Base-by-base conservation (phyloP, 2,888 invertebrate species). In the Lasius platythorax region DNA sequence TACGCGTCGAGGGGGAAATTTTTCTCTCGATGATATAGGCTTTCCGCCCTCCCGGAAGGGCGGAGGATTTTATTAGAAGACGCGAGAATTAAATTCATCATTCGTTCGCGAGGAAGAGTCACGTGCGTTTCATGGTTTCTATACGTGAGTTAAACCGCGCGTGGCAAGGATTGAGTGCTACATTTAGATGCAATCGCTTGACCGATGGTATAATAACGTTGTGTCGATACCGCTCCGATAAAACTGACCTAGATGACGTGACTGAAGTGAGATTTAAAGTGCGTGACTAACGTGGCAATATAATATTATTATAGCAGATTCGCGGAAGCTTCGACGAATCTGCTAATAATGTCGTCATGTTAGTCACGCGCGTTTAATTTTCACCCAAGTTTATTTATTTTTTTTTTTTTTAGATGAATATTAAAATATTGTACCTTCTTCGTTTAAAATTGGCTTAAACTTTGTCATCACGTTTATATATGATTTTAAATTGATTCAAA, bases 201-300 rank as follows among this genome's bases (percentile, higher is more conserved):
- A 74, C 12, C 18, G 33, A 58, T 76, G 23, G 23, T 23, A 30
- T 63, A 23, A 23, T 67, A 43, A 58, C 56, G 30, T 30, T 50
- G 28, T 37, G 78, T 78, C 56, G 72, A 78, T 78, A n/a, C 11
- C 30, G 70, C 43, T 33, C 64, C 33, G 56, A 58, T 30, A 72
- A 9, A 28, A 12, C 40, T 68, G 56, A 72, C 40, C 56, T 43
- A 15, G 30, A 58, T 78, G 53, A 81, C 76, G 79, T 61, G 76
- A 81, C 61, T 81, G n/a, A 67, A 67, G 15, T 15, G 67, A 58
- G 72, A 78, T 70, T 78, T 70, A 58, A 78, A 78, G 56, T 30
- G 43, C 73, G 72, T 70, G 72, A 40, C 56, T 56, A 56, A 43
- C 56, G 56, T 30, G 72, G 23, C 11, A 58, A 70, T 78, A 40